A percentile compares a stretch with the other conserved stretches of the same genome.
Evolutionary conservation across 30 jellyfish, hydroid and myxozoan species (phyloP).

Genomic region (Cassiopea andromeda): DNA sequence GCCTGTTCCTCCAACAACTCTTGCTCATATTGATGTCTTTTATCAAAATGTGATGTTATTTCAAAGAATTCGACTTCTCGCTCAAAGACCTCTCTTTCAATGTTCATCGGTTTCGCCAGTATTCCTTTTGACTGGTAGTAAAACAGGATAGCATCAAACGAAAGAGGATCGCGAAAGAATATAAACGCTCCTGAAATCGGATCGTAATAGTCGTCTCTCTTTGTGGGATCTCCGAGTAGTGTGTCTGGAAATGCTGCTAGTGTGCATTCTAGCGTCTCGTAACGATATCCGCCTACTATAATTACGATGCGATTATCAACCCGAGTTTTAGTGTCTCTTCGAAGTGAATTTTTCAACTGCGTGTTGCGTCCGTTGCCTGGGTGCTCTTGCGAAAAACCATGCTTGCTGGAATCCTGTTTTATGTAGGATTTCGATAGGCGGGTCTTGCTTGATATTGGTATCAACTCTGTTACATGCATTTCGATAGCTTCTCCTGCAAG

Average conservation of each 20-base stretch:
- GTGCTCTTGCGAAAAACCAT: not conserved
- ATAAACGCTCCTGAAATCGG: slow-evolving; percentile 29
- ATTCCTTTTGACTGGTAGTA: slow-evolving; percentile 91
- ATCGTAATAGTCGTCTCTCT: slow-evolving; percentile 66
- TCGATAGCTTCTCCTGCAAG: not conserved
- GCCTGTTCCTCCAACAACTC: not conserved
- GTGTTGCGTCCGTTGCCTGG: not conserved
- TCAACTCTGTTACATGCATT: not conserved
- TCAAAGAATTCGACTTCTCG: slow-evolving; percentile 76
- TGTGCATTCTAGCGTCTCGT: slow-evolving; percentile 82
- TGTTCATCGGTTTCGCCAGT: slow-evolving; percentile 68
- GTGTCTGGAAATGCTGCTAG: slow-evolving; percentile 78
- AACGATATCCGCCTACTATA: slow-evolving; percentile 64
- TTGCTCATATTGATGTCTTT: slow-evolving; percentile 74
- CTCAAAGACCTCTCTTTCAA: slow-evolving; percentile 58
- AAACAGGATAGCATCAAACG: slow-evolving; percentile 86
- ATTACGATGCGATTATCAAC: slow-evolving; percentile 21
- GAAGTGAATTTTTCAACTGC: not conserved
- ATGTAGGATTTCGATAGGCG: not conserved
- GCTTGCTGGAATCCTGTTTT: not conserved
- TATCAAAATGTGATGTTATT: slow-evolving; percentile 66
- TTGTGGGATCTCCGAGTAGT: slow-evolving; percentile 67
- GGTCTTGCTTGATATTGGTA: not conserved
- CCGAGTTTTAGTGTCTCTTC: not conserved
- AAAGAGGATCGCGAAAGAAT: slow-evolving; percentile 68